These are phyloP conservation scores for Calyptomena viridis DNA, from an alignment of 2,113 vertebrate species.

Conservation along the genomic window DNA sequence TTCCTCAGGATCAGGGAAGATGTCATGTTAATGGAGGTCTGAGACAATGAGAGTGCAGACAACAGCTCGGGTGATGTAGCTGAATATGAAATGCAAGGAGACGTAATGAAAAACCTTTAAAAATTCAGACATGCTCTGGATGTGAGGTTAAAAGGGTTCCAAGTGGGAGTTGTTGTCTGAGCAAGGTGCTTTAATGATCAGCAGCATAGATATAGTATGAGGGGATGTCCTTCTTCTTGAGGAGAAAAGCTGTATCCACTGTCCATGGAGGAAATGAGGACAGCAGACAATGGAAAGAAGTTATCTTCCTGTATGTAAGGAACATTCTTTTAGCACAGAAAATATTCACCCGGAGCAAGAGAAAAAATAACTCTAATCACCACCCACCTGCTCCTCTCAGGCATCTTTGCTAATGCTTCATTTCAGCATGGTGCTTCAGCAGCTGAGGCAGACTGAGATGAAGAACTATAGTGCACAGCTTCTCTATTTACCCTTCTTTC, in stretches of 20 bases:
- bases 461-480: background rate
- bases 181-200: background rate
- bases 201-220: background rate
- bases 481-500: constrained; percentile 27
- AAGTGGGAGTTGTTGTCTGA: background rate
- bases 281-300: background rate
- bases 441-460: constrained; percentile 22
- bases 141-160: background rate
- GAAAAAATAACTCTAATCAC: constrained; percentile 28
- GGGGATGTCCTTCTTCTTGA: background rate
- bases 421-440: background rate
- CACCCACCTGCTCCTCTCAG: background rate
- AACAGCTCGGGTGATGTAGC: background rate
- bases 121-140: background rate
- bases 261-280: background rate
- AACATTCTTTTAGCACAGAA: constrained; percentile 8
- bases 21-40: background rate
- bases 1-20: background rate
- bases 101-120: background rate
- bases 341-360: background rate
- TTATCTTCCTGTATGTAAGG: background rate
- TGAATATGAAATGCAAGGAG: background rate
- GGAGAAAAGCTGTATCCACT: background rate
- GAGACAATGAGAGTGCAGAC: background rate
- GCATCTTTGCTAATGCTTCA: constrained; percentile 16